Evolutionary conservation across 1,140 invertebrate genomes (phyloP).

Genomic region (Drosophila obscura): DNA sequence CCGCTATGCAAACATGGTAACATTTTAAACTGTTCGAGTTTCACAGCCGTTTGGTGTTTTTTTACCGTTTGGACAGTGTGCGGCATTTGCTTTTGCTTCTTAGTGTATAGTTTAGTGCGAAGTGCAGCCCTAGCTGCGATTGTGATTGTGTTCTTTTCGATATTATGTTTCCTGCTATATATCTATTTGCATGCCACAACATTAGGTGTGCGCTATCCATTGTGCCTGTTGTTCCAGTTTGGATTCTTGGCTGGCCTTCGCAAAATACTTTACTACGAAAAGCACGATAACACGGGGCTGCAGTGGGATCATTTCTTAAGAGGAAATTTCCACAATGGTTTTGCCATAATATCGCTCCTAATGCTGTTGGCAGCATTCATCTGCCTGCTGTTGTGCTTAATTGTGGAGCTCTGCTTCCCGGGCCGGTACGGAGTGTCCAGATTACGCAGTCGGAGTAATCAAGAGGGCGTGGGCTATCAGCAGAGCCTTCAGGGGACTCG

Average conservation of each 20-base stretch:
- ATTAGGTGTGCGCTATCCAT: not conserved
- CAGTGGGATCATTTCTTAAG: constrained; percentile 2
- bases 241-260: constrained; percentile 7
- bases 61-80: constrained; percentile 16
- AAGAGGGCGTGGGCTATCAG: not conserved
- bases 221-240: constrained; percentile 11
- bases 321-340: not conserved
- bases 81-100: constrained; percentile 27
- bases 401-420: constrained; percentile 9
- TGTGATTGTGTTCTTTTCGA: not conserved
- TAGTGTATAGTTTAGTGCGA: constrained; percentile 11
- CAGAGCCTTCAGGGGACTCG: too few species aligned
- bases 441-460: not conserved
- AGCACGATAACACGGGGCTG: constrained; percentile 1
- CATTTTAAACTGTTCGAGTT: constrained; percentile 22
- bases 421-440: constrained; percentile 14
- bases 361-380: constrained; percentile 1
- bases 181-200: not conserved
- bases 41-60: constrained; percentile 4
- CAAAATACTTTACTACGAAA: constrained; percentile 6
- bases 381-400: not conserved
- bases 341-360: not conserved
- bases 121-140: not conserved
- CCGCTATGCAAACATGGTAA: constrained; percentile 21
- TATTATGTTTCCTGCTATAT: constrained; percentile 2